A percentile compares a stretch with the other conserved stretches of the same genome.
These are phyloP conservation scores for Cryptotis parvus DNA, from an alignment of 2,113 vertebrate species.

Conservation along the genomic window DNA sequence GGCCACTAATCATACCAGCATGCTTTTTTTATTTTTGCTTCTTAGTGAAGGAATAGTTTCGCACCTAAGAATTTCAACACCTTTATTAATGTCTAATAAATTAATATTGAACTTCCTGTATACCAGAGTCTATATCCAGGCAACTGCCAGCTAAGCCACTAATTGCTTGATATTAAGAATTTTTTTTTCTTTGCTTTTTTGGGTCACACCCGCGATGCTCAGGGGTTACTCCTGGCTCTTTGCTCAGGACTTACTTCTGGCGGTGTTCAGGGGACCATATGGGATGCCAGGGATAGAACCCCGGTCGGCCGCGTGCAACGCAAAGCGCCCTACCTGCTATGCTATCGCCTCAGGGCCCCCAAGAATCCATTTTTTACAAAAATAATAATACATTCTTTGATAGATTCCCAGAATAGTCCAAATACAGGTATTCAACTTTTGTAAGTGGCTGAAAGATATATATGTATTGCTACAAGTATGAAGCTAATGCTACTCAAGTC, in stretches of 20 bases:
- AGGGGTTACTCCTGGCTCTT: no score
- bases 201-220: no score
- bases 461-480: neutral
- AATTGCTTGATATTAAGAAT: constrained; percentile 35
- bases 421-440: neutral
- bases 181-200: no score
- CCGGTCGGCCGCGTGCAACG: no score
- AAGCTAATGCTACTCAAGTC: neutral
- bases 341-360: no score
- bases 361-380: no score
- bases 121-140: neutral
- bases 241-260: no score
- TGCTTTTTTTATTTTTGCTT: constrained; percentile 18
- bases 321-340: no score
- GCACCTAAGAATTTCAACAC: neutral
- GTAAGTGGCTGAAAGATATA: neutral
- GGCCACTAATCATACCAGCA: neutral
- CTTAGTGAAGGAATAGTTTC: constrained; percentile 42
- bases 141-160: neutral
- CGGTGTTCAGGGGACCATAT: no score
- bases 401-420: neutral
- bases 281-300: no score
- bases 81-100: constrained; percentile 49
- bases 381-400: neutral
- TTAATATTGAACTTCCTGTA: constrained; percentile 2